Evolutionary conservation across 2,888 invertebrate species (phyloP).

Genomic region (Drosophila basisetae): DNA sequence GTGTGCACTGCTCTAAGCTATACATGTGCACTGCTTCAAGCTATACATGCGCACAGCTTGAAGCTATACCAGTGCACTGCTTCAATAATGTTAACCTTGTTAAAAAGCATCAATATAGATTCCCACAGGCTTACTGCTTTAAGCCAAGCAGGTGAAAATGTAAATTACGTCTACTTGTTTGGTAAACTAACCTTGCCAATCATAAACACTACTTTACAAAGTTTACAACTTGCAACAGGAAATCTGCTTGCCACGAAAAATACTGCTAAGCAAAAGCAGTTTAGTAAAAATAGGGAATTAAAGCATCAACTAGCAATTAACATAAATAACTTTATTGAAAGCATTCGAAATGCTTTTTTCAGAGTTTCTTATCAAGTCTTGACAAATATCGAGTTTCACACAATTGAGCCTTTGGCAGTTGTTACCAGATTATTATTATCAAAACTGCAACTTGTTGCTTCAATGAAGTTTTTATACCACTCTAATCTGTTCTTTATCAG

Average conservation of each 20-base stretch:
- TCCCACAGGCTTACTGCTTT: not conserved
- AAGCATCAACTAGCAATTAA: not conserved
- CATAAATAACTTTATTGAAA: not conserved
- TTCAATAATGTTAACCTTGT: not conserved
- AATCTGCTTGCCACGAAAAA: not conserved
- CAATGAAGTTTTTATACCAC: not conserved
- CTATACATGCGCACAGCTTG: not conserved
- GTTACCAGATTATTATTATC: not conserved
- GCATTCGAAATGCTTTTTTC: not conserved
- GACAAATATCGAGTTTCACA: not conserved
- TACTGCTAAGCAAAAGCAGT: not conserved
- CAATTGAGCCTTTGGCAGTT: not conserved
- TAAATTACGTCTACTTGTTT: not conserved
- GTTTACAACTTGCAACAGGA: not conserved
- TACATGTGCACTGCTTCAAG: not conserved
- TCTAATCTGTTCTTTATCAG: not conserved
- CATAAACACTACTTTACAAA: not conserved
- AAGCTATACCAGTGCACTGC: not conserved
- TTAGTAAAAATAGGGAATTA: not conserved
- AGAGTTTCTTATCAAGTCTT: not conserved
- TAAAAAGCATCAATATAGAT: not conserved
- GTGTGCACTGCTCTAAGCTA: not conserved
- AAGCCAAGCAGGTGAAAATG: not conserved
- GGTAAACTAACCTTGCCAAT: not conserved
- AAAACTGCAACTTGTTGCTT: not conserved